Conservation (phyloP, 1,140 invertebrate genomes). For the Oryctes rhinoceros region DNA sequence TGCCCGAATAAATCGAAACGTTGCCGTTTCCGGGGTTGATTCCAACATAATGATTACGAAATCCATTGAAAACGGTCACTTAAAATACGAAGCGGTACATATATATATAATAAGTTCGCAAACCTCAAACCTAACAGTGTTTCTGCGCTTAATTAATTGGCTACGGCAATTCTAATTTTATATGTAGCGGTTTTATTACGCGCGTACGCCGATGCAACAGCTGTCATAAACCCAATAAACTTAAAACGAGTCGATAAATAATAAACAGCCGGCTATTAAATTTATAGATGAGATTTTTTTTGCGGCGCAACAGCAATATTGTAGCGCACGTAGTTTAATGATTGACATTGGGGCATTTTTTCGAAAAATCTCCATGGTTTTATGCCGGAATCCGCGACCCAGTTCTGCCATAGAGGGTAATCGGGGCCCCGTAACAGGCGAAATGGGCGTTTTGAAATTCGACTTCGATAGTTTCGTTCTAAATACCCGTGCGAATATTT, state of each 20-base stretch:
- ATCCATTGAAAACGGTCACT: too few species aligned
- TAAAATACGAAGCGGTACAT: too few species aligned
- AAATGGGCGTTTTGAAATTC: conserved; percentile 5
- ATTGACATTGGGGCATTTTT: background rate
- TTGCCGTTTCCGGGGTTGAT: background rate
- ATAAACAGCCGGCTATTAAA: background rate
- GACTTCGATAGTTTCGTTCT: background rate
- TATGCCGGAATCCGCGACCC: background rate
- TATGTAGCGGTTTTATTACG: conserved; percentile 3
- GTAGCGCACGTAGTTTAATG: background rate
- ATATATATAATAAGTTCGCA: too few species aligned
- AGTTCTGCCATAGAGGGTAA: background rate
- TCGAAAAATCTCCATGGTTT: conserved; percentile 5
- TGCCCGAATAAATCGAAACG: background rate
- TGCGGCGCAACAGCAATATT: background rate
- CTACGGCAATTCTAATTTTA: background rate
- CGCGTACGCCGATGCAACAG: background rate
- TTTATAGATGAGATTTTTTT: conserved; percentile 3
- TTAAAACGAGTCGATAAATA: conserved; percentile 7
- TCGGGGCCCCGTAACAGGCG: background rate
- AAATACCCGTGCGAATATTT: background rate
- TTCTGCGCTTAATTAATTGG: conserved; percentile 7
- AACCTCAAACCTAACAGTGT: background rate
- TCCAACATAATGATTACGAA: background rate
- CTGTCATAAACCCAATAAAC: conserved; percentile 33